Percentiles rank a stretch among this genome's conserved stretches.
These are phyloP conservation scores for Promerops cafer DNA, from an alignment of 2,113 vertebrate species.

Conservation along the genomic window DNA sequence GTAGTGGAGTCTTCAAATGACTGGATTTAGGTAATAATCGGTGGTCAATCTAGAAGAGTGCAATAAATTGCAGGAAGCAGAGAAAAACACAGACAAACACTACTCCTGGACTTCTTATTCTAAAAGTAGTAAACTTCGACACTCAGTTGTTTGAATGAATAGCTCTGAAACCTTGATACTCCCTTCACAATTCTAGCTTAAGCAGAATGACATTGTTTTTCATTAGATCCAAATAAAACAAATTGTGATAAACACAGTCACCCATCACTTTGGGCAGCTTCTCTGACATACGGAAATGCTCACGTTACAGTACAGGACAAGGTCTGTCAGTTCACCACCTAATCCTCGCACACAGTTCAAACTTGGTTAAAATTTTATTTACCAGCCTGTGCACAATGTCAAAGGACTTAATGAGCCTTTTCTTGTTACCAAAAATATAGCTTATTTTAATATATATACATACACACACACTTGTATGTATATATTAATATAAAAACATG, in stretches of 20 bases:
- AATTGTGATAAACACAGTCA: not conserved
- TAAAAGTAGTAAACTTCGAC: not conserved
- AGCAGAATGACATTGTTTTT: not conserved
- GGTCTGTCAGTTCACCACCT: not conserved
- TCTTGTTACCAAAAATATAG: not conserved
- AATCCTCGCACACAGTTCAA: not conserved
- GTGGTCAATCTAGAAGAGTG: not conserved
- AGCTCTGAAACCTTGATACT: not conserved
- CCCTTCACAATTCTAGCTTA: not conserved
- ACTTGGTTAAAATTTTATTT: not conserved
- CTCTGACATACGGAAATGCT: not conserved
- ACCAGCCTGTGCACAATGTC: not conserved
- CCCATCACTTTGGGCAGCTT: not conserved
- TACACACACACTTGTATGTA: rapidly evolving
- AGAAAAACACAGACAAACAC: not conserved
- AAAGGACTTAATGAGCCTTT: not conserved
- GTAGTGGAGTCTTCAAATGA: not conserved
- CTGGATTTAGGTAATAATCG: not conserved
- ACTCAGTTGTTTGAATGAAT: not conserved
- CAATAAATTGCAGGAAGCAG: not conserved
- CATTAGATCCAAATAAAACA: not conserved
- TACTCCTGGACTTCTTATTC: not conserved
- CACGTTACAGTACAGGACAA: rapidly evolving
- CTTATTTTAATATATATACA: rapidly evolving
- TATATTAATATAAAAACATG: not conserved